Evolutionary conservation across 1,140 invertebrate genomes (phyloP), one percentile per base, ranked within the genome.

Genomic region (Uloborus diversus): DNA sequence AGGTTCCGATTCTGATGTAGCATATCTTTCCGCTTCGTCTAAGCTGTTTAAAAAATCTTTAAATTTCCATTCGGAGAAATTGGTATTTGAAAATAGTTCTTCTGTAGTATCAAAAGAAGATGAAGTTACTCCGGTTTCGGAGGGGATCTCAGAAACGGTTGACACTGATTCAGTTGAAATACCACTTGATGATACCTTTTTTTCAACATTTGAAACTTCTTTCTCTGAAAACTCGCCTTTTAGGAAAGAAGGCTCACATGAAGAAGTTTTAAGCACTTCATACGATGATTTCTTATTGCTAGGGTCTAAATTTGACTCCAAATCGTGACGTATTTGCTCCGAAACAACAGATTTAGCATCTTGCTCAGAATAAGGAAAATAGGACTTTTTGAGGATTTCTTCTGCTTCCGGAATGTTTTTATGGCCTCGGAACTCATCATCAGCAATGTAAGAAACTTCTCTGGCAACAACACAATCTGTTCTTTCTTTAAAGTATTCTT

Each of bases 1-100:
- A 5, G 57, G 33, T 14, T 75, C 71, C 3, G 73, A 66, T 9
- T 78, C 61, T 4, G 73, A 56, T 17, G 61, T 56, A 28, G 62
- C 73, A 13, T 78, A 78, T 57, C 73, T 35, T 20, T 78, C 73
- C 0, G 61, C 47, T 11, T 47, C 61, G 30, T 65, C 73, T 11
- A 78, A 37, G 3, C 17, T 66, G 13, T 78, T 28, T 9, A 78
- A 57, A 30, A 78, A 78, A 11, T 53, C 4, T 11, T 35, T 20
- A 37, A 65, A 37, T 9, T 20, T 42, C 62, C 61, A 66, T 7
- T 14, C 23, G 23, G 23, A 35, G 14, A 78, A 64, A 30, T 78
- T 49, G 2, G 57, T n/a, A 28, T 56, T 13, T 27, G 53, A 42
- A 32, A 35, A 78, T 17, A 78, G 23, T 23, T 14, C 7, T 1